These are phyloP conservation scores for Augochlorella aurata DNA, from an alignment of 2,888 invertebrate species.

Conservation along the genomic window DNA sequence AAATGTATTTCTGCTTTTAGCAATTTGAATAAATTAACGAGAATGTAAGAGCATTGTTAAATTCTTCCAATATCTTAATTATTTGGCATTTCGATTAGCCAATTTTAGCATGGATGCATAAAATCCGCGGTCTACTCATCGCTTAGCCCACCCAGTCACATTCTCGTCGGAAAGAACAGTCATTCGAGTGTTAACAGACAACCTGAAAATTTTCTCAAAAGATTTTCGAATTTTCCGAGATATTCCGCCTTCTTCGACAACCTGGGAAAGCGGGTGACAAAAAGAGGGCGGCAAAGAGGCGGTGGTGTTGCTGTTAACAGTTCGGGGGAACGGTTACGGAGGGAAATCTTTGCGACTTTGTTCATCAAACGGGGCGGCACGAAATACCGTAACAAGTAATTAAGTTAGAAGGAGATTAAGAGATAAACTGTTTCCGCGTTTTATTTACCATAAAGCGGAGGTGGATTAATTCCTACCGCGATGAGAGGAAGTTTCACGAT, in stretches of 20 bases:
- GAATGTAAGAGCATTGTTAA: too few relatives aligned
- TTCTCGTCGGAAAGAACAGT: too few relatives aligned
- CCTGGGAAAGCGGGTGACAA: neutral
- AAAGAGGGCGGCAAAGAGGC: neutral
- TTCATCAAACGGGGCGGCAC: slow-evolving; percentile 37
- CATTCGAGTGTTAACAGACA: neutral
- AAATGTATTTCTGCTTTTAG: too few relatives aligned
- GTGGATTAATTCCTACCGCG: slow-evolving; percentile 55
- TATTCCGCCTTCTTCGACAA: neutral
- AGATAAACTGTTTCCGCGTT: slow-evolving; percentile 60
- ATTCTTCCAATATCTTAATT: too few relatives aligned
- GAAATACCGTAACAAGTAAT: slow-evolving; percentile 58
- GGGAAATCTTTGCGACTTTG: slow-evolving; percentile 30
- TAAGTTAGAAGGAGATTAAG: slow-evolving; percentile 59
- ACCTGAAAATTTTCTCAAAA: neutral
- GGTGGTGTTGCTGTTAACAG: slow-evolving; percentile 9
- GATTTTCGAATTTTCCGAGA: neutral
- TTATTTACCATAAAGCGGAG: slow-evolving; percentile 60
- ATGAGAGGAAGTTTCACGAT: slow-evolving; percentile 51
- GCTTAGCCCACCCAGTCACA: too few relatives aligned
- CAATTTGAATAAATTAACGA: too few relatives aligned
- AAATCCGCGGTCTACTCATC: too few relatives aligned
- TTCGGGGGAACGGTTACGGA: slow-evolving; percentile 16
- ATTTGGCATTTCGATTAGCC: too few relatives aligned
- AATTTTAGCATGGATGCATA: too few relatives aligned